phyloP scores from a whole-genome alignment of 2,797 vertebrate species.

The Sebastes nivosus region DNA sequence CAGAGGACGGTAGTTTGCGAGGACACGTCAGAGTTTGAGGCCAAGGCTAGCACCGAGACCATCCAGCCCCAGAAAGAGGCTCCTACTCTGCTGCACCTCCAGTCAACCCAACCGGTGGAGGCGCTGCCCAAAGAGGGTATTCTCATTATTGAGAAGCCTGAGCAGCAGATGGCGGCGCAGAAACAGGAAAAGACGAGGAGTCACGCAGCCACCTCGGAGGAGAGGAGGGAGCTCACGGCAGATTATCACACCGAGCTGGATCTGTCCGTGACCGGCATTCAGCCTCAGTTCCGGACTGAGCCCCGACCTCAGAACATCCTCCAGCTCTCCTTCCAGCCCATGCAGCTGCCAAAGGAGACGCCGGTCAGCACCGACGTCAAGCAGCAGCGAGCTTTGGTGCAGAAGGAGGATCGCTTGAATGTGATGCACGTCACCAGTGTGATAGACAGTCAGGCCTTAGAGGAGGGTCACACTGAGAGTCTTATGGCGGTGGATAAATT shows the following conservation, averaged over 20 bases:
- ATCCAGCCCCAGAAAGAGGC: slow-evolving; percentile 74
- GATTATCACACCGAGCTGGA: slow-evolving; percentile 80
- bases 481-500: slow-evolving; percentile 73
- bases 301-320: slow-evolving; percentile 75
- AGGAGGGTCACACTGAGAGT: slow-evolving; percentile 79
- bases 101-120: slow-evolving; percentile 72
- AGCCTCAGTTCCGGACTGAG: slow-evolving; percentile 74
- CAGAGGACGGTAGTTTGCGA: slow-evolving; percentile 76
- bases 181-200: slow-evolving; percentile 80
- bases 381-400: slow-evolving; percentile 83
- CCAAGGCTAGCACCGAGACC: slow-evolving; percentile 48
- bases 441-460: slow-evolving; percentile 76
- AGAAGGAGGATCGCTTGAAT: slow-evolving; percentile 85
- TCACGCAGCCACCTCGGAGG: slow-evolving; percentile 77
- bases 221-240: slow-evolving; percentile 76
- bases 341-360: slow-evolving; percentile 84
- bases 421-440: slow-evolving; percentile 81
- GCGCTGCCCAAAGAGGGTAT: slow-evolving; percentile 83
- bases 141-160: slow-evolving; percentile 72
- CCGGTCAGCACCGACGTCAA: slow-evolving; percentile 67
- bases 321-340: slow-evolving; percentile 78
- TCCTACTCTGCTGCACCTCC: slow-evolving; percentile 76
- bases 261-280: slow-evolving; percentile 69
- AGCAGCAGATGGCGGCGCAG: slow-evolving; percentile 76
- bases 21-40: slow-evolving; percentile 74